Percentiles rank a stretch among this genome's conserved stretches.
phyloP scores from a whole-genome alignment of 2,113 vertebrate species.

The Brachyistius frenatus region DNA sequence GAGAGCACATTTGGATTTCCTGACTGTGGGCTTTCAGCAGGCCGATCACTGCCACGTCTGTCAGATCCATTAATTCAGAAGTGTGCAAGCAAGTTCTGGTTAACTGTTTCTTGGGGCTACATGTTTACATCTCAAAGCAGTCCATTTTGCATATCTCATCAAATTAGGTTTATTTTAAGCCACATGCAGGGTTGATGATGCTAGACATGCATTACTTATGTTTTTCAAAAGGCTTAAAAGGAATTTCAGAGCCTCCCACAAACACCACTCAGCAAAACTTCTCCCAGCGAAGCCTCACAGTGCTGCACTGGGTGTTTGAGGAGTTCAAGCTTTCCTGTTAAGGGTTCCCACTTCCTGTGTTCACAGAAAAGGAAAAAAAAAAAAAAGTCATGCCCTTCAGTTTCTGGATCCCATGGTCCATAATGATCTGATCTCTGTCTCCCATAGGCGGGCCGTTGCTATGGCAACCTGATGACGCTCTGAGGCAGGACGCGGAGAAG shows the following conservation, averaged over 20 bases:
- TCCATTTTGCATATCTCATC: constrained; percentile 37
- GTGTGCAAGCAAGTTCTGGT: constrained; percentile 49
- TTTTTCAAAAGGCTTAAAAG: constrained; percentile 35
- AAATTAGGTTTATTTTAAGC: constrained; percentile 50
- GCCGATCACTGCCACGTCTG: constrained; percentile 67
- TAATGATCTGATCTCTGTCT: constrained; percentile 80
- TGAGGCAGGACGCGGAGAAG: constrained; percentile 64
- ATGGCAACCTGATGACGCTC: constrained; percentile 82
- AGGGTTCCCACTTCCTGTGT: constrained; percentile 70
- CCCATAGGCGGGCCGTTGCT: constrained; percentile 79
- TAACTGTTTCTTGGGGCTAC: constrained; percentile 50
- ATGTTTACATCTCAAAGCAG: constrained; percentile 59
- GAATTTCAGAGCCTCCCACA: neutral
- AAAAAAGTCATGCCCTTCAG: constrained; percentile 73
- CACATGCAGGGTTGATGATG: neutral
- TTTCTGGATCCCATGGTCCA: constrained; percentile 77
- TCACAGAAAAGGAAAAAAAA: constrained; percentile 29
- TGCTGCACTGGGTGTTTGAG: constrained; percentile 25
- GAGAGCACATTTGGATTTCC: constrained; percentile 66
- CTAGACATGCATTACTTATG: constrained; percentile 20
- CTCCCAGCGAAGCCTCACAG: neutral
- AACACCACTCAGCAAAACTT: constrained; percentile 34
- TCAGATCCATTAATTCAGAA: constrained; percentile 70
- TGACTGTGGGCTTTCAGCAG: constrained; percentile 63
- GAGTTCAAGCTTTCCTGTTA: constrained; percentile 52